Evolutionary conservation across 2,797 vertebrate genomes (phyloP), one percentile per base, ranked within the genome.

Genomic region (Ammospiza maritima): DNA sequence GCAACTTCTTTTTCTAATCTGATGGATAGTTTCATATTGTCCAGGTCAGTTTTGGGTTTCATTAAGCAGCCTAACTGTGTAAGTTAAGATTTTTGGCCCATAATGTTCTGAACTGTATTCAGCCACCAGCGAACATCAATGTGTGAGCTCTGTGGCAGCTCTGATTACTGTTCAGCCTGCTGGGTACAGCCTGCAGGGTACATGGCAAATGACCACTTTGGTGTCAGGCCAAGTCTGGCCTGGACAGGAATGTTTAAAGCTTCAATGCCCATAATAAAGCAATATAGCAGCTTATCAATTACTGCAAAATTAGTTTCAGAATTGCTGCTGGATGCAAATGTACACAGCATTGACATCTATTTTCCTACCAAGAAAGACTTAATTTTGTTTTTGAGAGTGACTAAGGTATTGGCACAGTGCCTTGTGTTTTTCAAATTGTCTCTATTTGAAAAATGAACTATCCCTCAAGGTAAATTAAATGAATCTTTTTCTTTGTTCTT

Each of bases 381-480:
- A 74, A 93, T 95, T 94, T 96, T 95, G 78, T 84, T 92, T 96
- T 88, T 78, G 70, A 85, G 85, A 91, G 45, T 50, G 87, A 80
- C 75, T 85, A 75, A 94, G 81, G 78, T 40, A 80, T 45, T 89
- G 89, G 73, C 84, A 96, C 29, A 67, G 80, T 42, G 42, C 29
- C 92, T 73, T 81, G 73, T 74, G 70, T 54, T 96, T 95, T 95
- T 92, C 66, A 66, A 78, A 92, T 88, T 61, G 88, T 80, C 81
- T 89, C 73, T 67, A 72, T 88, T 85, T 94, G 91, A 91, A 93
- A 94, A 96, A 90, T 48, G 76, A 95, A 84, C 72, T 79, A 82
- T 79, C 88, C 89, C 85, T 84, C 92, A 50, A 95, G 95, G 95
- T 90, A 95, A 96, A 95, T 89, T 80, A 93, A 96, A 96, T 84